phyloP scores from a whole-genome alignment of 1,140 invertebrate species.

The Ectropis grisescens region DNA sequence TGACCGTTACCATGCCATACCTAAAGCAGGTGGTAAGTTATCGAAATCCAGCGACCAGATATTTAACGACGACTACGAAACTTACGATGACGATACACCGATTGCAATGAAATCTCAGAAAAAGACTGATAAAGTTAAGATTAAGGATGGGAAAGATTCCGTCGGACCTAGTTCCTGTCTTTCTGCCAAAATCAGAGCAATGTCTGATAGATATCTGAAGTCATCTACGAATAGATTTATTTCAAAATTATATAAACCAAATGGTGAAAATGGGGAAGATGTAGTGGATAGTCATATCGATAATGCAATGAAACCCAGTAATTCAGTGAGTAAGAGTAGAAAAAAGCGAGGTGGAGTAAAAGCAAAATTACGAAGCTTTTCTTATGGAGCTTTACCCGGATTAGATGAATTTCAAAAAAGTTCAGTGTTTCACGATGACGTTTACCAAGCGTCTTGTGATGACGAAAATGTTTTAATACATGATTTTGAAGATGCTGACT shows the following conservation, averaged over 20 bases:
- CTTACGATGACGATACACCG: conserved; percentile 27
- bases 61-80: conserved; percentile 62
- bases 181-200: conserved; percentile 77
- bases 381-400: conserved; percentile 80
- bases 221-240: conserved; percentile 78
- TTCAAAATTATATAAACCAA: conserved; percentile 76
- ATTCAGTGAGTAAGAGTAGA: conserved; percentile 48
- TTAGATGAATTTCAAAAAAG: conserved; percentile 79
- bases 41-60: conserved; percentile 71
- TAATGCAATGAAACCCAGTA: conserved; percentile 46
- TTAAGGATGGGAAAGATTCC: conserved; percentile 61
- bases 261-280: conserved; percentile 39
- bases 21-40: conserved; percentile 52
- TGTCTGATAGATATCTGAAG: conserved; percentile 79
- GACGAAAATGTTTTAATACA: conserved; percentile 73
- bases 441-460: conserved; percentile 65
- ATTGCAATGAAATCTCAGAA: conserved; percentile 39
- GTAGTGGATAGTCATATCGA: conserved; percentile 24
- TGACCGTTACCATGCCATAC: conserved; percentile 54
- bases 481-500: conserved; percentile 78
- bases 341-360: conserved; percentile 67
- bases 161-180: conserved; percentile 73
- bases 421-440: conserved; percentile 72
- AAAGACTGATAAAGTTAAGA: conserved; percentile 66
- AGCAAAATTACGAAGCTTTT: conserved; percentile 79